Evolutionary conservation across 2,888 invertebrate species (phyloP), one percentile per base, ranked within the genome.

Genomic region (Geotrupes spiniger): DNA sequence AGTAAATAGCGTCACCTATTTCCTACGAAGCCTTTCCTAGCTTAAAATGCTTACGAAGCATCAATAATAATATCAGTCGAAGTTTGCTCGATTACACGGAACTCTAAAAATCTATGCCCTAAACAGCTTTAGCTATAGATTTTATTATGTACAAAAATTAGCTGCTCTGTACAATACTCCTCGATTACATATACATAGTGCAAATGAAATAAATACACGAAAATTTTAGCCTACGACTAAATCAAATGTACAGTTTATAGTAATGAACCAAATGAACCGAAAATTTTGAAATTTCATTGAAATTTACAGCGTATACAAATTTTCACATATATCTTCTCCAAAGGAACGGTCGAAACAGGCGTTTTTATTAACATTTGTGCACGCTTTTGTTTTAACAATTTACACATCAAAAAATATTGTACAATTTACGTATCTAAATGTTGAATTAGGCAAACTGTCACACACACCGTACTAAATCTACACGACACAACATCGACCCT

Each of bases 391-490:
- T 50, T 42, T 29, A 42, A 37, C 42, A 46, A 41, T 16, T 28
- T 36, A 27, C 27, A 48, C 36, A 36, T 49, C 40, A 56, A 60
- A 63, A 65, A 65, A 70, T 72, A 73, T 73, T 73, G 73, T 73
- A 73, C 73, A 71, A 68, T 65, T 73, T 73, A 73, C 73, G 73
- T 73, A 73, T 73, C 67, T 73, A 67, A 65, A 64, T 65, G 62
- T 62, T 61, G 39, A 42, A 51, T 58, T 59, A 59, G 63, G 62
- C 64, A 54, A 56, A 58, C 52, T 44, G 36, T 53, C 53, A 58
- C 58, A 58, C 56, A 54, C 59, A 57, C 57, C 53, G 53, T 49
- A 59, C 59, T 57, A 64, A 60, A 44, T 50, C 61, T 64, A 66
- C 66, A 68, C 64, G 64, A 61, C 66, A 67, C 68, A 69, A 70